Evolutionary conservation across 2,113 vertebrate species (phyloP).

Genomic region (Tinamus guttatus): DNA sequence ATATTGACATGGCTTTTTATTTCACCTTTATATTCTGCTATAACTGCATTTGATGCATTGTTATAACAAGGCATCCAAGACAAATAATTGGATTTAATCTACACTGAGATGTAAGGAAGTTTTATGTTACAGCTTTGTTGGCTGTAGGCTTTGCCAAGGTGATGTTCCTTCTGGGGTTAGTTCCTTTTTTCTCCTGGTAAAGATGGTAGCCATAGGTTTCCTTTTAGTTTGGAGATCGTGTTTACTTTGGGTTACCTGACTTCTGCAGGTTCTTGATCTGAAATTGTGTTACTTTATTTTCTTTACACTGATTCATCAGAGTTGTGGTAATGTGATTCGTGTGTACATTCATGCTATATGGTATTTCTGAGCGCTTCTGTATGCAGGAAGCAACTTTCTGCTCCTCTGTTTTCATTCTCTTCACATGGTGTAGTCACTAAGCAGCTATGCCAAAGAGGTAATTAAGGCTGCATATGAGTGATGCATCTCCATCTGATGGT

Average conservation of each 20-base stretch:
- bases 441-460: neutral
- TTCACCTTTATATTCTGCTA: neutral
- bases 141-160: neutral
- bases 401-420: neutral
- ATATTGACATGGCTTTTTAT: neutral
- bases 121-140: neutral
- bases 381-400: neutral
- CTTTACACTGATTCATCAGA: neutral
- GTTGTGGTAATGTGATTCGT: neutral
- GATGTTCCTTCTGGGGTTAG: neutral
- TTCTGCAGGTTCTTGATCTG: neutral
- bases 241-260: neutral
- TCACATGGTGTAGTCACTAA: neutral
- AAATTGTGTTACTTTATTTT: neutral
- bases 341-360: neutral
- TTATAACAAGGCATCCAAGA: neutral
- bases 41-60: neutral
- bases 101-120: neutral
- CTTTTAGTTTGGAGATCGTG: neutral
- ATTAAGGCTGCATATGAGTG: neutral
- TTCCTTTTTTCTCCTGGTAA: neutral
- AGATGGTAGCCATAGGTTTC: neutral
- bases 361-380: neutral
- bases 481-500: neutral
- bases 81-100: neutral